Conservation (phyloP, 1,140 invertebrate species). For the Pectinophora gossypiella region DNA sequence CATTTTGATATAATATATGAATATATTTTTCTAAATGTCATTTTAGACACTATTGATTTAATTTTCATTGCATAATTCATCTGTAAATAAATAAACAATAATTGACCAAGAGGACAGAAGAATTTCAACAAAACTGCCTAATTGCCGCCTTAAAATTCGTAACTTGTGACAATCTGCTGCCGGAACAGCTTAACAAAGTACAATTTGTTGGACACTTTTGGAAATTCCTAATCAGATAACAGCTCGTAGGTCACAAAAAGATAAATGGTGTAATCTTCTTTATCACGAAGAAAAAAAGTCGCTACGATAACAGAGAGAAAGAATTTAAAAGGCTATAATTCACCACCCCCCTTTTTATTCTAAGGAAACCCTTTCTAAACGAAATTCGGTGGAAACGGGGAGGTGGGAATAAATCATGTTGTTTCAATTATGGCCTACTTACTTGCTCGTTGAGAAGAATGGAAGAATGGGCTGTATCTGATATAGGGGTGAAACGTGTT, state of each 20-base stretch:
- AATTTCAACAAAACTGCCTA: no score
- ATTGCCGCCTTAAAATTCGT: no score
- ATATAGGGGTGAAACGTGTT: no score
- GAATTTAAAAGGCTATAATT: constrained; percentile 50
- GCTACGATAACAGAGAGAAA: constrained; percentile 41
- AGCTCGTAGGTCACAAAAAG: constrained; percentile 16
- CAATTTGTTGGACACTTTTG: not conserved
- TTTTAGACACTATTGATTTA: no score
- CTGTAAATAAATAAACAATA: no score
- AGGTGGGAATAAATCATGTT: constrained; percentile 35
- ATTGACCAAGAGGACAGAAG: no score
- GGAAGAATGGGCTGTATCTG: not conserved
- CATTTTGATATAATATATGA: no score
- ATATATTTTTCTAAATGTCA: no score
- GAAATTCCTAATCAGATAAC: not conserved
- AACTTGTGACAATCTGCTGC: not conserved
- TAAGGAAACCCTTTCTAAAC: constrained; percentile 21
- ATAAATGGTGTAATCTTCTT: constrained; percentile 48
- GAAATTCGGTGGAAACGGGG: constrained; percentile 9
- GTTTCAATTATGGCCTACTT: constrained; percentile 39
- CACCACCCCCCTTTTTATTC: constrained; percentile 16
- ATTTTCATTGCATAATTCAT: no score
- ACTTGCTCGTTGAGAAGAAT: constrained; percentile 12
- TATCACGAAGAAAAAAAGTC: constrained; percentile 38
- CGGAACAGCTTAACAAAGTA: not conserved